phyloP scores from a whole-genome alignment of 2,888 invertebrate genomes.

The Dorcus parallelipipedus region DNA sequence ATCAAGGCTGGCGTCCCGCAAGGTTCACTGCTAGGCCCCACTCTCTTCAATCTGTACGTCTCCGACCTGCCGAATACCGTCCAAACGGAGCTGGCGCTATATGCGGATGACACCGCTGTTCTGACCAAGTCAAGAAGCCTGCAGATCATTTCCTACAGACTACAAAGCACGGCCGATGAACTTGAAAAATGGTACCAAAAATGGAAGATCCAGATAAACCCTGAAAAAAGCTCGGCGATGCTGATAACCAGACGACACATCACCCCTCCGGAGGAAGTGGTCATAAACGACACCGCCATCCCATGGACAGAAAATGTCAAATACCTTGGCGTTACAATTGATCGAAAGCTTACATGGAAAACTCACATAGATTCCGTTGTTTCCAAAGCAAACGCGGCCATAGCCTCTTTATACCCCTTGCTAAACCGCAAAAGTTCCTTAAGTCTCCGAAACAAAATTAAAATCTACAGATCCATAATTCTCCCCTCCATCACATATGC shows the following conservation, averaged over 20 bases:
- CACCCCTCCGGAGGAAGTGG: not conserved
- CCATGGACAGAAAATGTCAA: not conserved
- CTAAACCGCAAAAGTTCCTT: no score
- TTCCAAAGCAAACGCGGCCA: no score
- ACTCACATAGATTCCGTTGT: not conserved
- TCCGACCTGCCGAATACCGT: no score
- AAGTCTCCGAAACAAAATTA: no score
- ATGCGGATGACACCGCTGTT: slow-evolving; percentile 1
- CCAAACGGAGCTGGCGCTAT: not conserved
- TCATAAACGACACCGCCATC: not conserved
- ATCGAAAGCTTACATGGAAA: not conserved
- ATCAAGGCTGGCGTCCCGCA: no score
- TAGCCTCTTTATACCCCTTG: no score
- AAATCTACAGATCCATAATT: no score
- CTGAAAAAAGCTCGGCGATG: not conserved
- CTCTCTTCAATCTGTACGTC: not conserved
- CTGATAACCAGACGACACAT: not conserved
- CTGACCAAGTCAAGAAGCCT: not conserved
- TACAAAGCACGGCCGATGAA: not conserved
- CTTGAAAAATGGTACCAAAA: not conserved
- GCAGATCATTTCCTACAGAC: not conserved
- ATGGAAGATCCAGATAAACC: not conserved
- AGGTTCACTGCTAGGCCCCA: not conserved
- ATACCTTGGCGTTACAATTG: not conserved
- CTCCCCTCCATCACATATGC: no score